phyloP scores from a whole-genome alignment of 64 coral and sea anemone species.

The Montipora foliosa region DNA sequence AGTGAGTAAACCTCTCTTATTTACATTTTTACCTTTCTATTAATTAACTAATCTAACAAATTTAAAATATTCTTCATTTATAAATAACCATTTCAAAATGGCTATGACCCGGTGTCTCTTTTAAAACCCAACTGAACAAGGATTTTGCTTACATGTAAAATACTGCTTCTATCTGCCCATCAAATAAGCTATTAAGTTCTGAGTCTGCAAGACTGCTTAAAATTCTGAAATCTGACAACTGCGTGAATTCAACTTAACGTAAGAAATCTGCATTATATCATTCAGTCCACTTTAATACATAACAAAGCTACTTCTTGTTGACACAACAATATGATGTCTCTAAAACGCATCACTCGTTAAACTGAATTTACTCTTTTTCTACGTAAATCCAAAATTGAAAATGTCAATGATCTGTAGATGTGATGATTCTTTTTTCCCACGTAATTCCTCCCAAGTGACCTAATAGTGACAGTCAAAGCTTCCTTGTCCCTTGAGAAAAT shows the following conservation, averaged over 20 bases:
- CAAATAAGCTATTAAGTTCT: neutral
- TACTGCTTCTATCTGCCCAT: no score
- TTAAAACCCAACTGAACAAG: neutral
- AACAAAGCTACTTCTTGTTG: neutral
- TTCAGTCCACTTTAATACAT: neutral
- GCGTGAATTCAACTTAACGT: neutral
- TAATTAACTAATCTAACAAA: no score
- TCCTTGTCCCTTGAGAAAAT: slow-evolving; percentile 70
- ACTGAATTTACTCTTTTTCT: neutral
- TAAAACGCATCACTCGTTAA: neutral
- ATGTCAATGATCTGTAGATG: neutral
- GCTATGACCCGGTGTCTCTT: neutral
- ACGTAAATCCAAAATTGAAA: neutral
- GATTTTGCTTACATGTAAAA: no score
- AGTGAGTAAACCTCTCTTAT: no score
- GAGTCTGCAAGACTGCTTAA: neutral
- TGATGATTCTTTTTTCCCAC: neutral
- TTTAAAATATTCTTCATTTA: neutral
- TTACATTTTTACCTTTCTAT: no score
- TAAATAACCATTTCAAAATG: neutral
- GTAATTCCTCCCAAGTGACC: neutral
- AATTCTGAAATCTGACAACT: neutral
- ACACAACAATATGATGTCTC: neutral
- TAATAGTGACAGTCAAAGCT: neutral
- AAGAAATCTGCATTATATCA: neutral